Evolutionary conservation across 2,113 vertebrate genomes (phyloP).

Genomic region (Myotis brandtii): DNA sequence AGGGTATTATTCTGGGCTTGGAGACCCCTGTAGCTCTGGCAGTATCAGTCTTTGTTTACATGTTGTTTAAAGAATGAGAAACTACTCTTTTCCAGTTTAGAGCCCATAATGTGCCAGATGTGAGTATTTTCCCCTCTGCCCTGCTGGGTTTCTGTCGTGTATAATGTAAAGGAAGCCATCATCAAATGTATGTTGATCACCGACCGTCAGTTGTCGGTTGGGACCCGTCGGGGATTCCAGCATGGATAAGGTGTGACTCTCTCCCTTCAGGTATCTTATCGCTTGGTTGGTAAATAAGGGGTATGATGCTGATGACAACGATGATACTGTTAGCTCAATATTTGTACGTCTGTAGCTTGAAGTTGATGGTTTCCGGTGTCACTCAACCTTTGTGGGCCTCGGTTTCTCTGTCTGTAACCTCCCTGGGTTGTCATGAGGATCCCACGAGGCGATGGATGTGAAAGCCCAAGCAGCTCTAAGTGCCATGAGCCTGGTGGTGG

Average conservation of each 20-base stretch:
- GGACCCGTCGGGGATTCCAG: background rate
- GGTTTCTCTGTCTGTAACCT: background rate
- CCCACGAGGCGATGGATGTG: background rate
- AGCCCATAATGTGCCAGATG: background rate
- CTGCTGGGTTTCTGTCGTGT: background rate
- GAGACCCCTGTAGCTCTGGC: background rate
- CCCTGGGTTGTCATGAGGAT: rapidly evolving
- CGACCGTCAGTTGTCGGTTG: background rate
- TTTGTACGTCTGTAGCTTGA: background rate
- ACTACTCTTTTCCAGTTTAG: background rate
- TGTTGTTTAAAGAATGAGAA: background rate
- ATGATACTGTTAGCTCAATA: background rate
- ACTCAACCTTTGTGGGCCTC: background rate
- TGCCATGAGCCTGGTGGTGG: rapidly evolving
- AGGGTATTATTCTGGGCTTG: background rate
- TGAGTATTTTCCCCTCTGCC: background rate
- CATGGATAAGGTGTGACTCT: background rate
- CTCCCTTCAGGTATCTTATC: background rate
- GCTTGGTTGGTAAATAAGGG: background rate
- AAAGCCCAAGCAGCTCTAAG: background rate
- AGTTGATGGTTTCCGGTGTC: background rate
- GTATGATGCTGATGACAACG: background rate
- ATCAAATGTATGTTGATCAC: background rate
- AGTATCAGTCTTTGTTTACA: background rate
- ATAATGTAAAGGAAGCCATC: background rate